phyloP scores from a whole-genome alignment of 2,113 vertebrate species.

The Lepisosteus osseus region DNA sequence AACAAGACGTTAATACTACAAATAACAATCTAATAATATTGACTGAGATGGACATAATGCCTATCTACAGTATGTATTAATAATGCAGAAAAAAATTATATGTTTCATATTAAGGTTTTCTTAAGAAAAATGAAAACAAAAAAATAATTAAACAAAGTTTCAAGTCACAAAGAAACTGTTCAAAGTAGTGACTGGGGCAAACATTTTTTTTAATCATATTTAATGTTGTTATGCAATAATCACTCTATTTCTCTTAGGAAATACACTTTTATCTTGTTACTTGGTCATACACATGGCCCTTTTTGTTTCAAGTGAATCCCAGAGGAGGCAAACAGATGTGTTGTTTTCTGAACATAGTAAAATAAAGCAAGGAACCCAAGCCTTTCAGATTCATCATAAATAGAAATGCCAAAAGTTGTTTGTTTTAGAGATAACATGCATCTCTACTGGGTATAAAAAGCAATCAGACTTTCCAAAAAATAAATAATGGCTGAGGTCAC shows the following conservation, averaged over 20 bases:
- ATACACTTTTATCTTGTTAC: constrained; percentile 2
- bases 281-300: constrained; percentile 7
- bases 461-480: constrained; percentile 6
- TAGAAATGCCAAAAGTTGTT: background rate
- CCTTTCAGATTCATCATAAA: constrained; percentile 2
- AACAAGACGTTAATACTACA: no score
- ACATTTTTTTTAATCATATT: background rate
- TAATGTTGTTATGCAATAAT: background rate
- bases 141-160: background rate
- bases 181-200: background rate
- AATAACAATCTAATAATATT: no score
- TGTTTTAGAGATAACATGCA: constrained; percentile 3
- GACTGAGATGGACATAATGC: no score
- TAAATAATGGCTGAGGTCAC: constrained; percentile 5
- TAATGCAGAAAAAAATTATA: no score
- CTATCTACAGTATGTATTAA: no score
- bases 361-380: background rate
- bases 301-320: background rate
- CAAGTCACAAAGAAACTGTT: background rate
- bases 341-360: constrained; percentile 10
- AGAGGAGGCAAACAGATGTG: background rate
- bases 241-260: background rate
- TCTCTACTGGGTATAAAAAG: constrained; percentile 9
- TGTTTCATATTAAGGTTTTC: background rate
- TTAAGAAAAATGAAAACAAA: background rate